A percentile compares a stretch with the other conserved stretches of the same genome.
Evolutionary conservation across 64 coral and sea anemone species (phyloP).

Genomic region (Montipora sp.): DNA sequence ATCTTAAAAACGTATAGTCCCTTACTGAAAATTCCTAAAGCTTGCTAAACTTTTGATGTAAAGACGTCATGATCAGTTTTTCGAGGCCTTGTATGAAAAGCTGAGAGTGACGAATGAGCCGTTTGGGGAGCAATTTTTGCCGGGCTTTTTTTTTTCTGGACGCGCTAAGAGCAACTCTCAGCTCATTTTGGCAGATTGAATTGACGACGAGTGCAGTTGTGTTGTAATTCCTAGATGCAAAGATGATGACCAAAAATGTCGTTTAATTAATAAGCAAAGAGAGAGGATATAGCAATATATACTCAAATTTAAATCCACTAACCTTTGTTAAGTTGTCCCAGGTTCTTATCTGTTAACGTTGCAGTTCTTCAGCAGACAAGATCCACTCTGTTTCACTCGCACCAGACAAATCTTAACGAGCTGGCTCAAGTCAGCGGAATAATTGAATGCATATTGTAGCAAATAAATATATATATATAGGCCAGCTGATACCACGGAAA

Average conservation of each 20-base stretch:
- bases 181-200: background rate
- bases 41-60: background rate
- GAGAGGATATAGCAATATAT: background rate
- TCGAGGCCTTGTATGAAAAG: no score
- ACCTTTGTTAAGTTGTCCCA: background rate
- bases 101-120: background rate
- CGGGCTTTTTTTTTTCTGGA: no score
- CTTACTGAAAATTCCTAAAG: no score
- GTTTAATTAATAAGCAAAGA: background rate
- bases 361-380: background rate
- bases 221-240: background rate
- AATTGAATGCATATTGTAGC: conserved; percentile 44
- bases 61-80: background rate
- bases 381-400: background rate
- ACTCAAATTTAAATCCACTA: background rate
- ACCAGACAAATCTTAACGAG: background rate
- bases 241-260: conserved; percentile 22
- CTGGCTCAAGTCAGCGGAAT: conserved; percentile 25
- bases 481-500: conserved; percentile 34
- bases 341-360: conserved; percentile 6
- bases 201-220: background rate
- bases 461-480: conserved; percentile 45
- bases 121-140: background rate
- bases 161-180: background rate
- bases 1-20: no score